Conservation (phyloP, 2,888 invertebrate genomes). For the Drosophila ustulata region DNA sequence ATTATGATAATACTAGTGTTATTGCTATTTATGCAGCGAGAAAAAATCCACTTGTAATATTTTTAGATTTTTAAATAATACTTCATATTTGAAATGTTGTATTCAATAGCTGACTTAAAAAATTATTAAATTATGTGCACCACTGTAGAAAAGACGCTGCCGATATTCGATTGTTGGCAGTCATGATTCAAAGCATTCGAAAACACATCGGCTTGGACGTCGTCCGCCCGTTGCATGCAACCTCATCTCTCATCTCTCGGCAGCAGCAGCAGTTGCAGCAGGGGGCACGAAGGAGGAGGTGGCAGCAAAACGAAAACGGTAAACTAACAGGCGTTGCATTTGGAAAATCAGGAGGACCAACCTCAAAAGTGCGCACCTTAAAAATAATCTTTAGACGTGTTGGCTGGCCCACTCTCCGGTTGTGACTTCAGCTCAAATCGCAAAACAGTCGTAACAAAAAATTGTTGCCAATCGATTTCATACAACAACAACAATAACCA, state of each 20-base stretch:
- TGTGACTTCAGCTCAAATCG: slow-evolving; percentile 57
- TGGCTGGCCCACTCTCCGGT: slow-evolving; percentile 65
- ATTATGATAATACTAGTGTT: no score
- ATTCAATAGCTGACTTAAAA: not conserved
- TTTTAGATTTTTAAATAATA: no score
- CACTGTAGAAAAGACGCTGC: slow-evolving; percentile 50
- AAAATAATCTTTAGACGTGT: slow-evolving; percentile 78
- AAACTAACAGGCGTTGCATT: slow-evolving; percentile 81
- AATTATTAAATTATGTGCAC: not conserved
- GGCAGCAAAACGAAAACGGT: slow-evolving; percentile 65
- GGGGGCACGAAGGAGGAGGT: not conserved
- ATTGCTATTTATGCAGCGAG: no score
- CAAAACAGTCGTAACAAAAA: slow-evolving; percentile 64
- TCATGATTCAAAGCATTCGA: slow-evolving; percentile 78
- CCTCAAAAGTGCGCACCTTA: slow-evolving; percentile 81
- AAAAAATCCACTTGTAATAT: no score
- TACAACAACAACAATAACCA: slow-evolving; percentile 27
- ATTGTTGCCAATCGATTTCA: slow-evolving; percentile 78
- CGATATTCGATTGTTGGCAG: slow-evolving; percentile 78
- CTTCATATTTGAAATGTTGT: no score
- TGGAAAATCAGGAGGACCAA: slow-evolving; percentile 81
- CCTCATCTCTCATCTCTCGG: slow-evolving; percentile 70
- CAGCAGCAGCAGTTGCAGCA: slow-evolving; percentile 22
- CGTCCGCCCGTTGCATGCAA: slow-evolving; percentile 74
- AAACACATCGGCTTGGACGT: slow-evolving; percentile 58